Conservation (phyloP, 2,113 vertebrate species). For the Jacana jacana region DNA sequence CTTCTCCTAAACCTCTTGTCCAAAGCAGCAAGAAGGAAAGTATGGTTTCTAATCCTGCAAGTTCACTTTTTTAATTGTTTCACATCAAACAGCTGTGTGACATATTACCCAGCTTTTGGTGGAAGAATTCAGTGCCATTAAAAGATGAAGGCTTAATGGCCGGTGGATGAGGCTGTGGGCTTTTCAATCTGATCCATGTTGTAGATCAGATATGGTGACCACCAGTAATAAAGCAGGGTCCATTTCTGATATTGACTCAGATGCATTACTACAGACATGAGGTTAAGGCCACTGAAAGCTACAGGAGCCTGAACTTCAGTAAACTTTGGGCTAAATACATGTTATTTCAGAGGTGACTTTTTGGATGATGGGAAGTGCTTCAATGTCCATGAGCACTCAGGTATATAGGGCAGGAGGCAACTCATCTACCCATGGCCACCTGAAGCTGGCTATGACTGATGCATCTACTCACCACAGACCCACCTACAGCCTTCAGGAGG, state of each 20-base stretch:
- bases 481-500: not conserved
- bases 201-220: not conserved
- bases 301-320: not conserved
- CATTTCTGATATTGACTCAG: not conserved
- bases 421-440: not conserved
- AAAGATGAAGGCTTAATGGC: not conserved
- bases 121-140: not conserved
- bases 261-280: fast-evolving
- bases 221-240: not conserved
- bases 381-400: not conserved
- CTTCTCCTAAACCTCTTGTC: not conserved
- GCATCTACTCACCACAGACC: not conserved
- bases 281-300: not conserved
- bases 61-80: not conserved
- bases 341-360: not conserved
- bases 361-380: not conserved
- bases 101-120: not conserved
- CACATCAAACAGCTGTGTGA: not conserved
- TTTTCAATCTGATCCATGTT: not conserved
- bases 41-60: not conserved
- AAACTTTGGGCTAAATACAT: not conserved
- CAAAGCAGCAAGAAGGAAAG: not conserved
- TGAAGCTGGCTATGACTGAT: not conserved
- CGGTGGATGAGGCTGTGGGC: not conserved
- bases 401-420: slow-evolving; percentile 5